Conservation (phyloP, 1,140 invertebrate genomes). For the Danaus melanippus region DNA sequence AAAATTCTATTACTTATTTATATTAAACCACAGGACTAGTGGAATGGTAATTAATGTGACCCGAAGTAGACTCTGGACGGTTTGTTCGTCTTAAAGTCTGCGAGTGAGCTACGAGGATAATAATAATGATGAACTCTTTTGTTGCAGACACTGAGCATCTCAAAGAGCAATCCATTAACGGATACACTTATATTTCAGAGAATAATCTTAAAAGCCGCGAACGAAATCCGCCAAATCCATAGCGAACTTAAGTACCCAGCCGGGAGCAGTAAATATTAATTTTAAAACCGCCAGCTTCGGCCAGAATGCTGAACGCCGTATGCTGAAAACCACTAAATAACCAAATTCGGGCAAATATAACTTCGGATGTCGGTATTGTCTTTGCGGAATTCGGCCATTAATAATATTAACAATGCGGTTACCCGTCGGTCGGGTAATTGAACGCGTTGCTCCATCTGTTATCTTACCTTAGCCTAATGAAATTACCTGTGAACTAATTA, state of each 20-base stretch:
- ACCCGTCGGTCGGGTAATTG: conserved; percentile 37
- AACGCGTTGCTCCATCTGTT: conserved; percentile 37
- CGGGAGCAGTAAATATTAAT: conserved; percentile 24
- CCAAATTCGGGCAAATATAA: conserved; percentile 13
- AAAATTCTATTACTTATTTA: too few species aligned
- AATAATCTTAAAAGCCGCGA: conserved; percentile 18
- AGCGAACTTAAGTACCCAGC: conserved; percentile 17
- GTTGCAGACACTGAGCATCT: too few species aligned
- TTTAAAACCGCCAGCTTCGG: conserved; percentile 17
- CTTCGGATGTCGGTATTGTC: conserved; percentile 15
- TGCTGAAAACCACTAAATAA: conserved; percentile 19
- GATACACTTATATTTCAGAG: neutral
- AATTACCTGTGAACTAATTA: conserved; percentile 39
- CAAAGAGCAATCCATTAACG: too few species aligned
- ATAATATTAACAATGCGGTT: conserved; percentile 52
- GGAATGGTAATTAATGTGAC: too few species aligned
- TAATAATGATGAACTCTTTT: too few species aligned
- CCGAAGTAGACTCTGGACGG: too few species aligned
- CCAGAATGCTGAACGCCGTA: conserved; percentile 4
- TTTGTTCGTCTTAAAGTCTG: too few species aligned
- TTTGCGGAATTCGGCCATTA: conserved; percentile 44
- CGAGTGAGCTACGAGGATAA: too few species aligned
- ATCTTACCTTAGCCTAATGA: conserved; percentile 38
- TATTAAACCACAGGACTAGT: too few species aligned
- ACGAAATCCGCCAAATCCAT: conserved; percentile 19